Evolutionary conservation across 2,113 vertebrate genomes (phyloP).

Genomic region (Heterocephalus glaber): DNA sequence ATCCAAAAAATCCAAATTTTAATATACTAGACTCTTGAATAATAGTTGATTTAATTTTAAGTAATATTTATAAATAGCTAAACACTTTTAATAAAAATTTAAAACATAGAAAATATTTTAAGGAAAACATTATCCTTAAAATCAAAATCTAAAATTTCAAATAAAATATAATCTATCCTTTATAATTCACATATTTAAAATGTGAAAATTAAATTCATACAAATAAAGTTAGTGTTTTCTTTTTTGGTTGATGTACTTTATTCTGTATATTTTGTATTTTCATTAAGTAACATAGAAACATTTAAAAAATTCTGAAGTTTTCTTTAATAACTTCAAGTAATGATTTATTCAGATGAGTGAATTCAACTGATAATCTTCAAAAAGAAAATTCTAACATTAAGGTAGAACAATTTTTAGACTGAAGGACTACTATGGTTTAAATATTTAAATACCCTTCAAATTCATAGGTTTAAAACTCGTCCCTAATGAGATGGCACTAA

Average conservation of each 20-base stretch:
- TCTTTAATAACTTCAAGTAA: not conserved
- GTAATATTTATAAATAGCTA: not conserved
- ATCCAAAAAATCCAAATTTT: not conserved
- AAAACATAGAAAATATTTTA: not conserved
- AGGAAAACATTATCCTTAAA: not conserved
- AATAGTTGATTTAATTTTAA: not conserved
- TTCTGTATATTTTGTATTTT: not conserved
- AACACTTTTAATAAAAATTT: not conserved
- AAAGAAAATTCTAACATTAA: not conserved
- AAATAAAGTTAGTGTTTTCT: not conserved
- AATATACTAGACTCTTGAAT: not conserved
- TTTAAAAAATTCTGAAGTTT: not conserved
- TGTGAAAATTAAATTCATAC: not conserved
- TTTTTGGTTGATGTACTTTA: not conserved
- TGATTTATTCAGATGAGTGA: not conserved
- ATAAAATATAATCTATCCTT: not conserved
- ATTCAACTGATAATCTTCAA: not conserved
- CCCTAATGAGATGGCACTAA: not conserved
- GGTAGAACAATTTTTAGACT: not conserved
- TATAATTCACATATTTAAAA: not conserved
- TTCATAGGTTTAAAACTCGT: not conserved
- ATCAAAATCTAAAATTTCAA: not conserved
- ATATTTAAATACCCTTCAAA: not conserved
- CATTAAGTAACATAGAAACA: not conserved
- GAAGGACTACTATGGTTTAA: not conserved